A percentile compares a stretch with the other conserved stretches of the same genome.
These are phyloP conservation scores for Flabesymbios commensalis DNA, from an alignment of 2,888 invertebrate genomes.

Conservation along the genomic window DNA sequence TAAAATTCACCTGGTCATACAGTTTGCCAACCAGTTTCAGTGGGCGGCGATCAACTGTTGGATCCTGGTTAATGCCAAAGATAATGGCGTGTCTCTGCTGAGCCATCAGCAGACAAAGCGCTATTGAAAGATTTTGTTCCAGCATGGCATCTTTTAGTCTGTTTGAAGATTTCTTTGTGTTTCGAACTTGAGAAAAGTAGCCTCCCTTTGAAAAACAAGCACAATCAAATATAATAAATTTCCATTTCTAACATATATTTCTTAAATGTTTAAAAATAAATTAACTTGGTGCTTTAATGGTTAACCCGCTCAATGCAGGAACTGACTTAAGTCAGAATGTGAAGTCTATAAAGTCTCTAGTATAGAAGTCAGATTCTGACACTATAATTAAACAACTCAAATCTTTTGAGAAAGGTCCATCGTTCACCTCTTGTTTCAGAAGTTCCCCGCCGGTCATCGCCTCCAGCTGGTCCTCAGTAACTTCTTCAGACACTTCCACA, in stretches of 20 bases:
- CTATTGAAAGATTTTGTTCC: constrained; percentile 84
- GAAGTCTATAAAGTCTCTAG: no score
- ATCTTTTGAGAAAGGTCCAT: no score
- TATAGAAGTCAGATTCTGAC: no score
- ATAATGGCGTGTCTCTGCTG: constrained; percentile 97
- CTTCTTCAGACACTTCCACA: constrained; percentile 93
- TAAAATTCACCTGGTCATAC: constrained; percentile 69
- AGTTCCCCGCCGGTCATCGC: constrained; percentile 97
- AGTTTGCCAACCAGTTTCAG: constrained; percentile 77
- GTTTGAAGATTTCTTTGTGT: constrained; percentile 92
- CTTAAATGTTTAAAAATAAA: neutral
- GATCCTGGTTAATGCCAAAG: constrained; percentile 62
- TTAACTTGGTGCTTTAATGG: neutral
- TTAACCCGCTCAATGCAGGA: no score
- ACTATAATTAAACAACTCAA: no score
- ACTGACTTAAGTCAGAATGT: neutral
- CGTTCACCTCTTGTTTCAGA: constrained; percentile 82
- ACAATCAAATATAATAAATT: no score
- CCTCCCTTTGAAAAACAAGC: constrained; percentile 74
- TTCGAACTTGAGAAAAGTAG: constrained; percentile 94
- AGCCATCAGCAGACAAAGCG: constrained; percentile 90
- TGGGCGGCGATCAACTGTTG: constrained; percentile 52
- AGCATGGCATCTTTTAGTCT: constrained; percentile 93
- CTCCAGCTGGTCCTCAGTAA: constrained; percentile 93
- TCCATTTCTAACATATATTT: no score